Percentiles rank a stretch among this genome's conserved stretches.
These are phyloP conservation scores for Coboldia fuscipes DNA, from an alignment of 1,140 invertebrate species.

Conservation along the genomic window DNA sequence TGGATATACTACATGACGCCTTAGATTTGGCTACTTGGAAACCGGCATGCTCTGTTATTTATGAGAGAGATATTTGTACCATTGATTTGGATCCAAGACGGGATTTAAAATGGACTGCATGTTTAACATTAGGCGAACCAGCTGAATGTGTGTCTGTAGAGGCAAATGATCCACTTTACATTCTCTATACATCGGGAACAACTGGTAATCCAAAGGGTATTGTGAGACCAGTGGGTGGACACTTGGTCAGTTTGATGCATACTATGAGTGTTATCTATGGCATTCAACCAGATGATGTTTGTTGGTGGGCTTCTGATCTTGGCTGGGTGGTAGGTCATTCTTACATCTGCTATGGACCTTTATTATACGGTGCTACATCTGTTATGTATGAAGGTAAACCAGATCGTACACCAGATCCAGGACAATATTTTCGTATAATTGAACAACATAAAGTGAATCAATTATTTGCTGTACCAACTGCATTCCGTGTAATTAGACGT, in stretches of 20 bases:
- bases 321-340: slow-evolving; percentile 88
- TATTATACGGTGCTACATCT: slow-evolving; percentile 59
- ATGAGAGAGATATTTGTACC: slow-evolving; percentile 43
- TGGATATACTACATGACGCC: slow-evolving; percentile 72
- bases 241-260: slow-evolving; percentile 66
- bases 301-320: slow-evolving; percentile 81
- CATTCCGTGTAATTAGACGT: slow-evolving; percentile 59
- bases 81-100: slow-evolving; percentile 32
- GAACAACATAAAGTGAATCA: slow-evolving; percentile 65
- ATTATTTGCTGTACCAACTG: slow-evolving; percentile 78
- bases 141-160: slow-evolving; percentile 67
- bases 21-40: slow-evolving; percentile 44
- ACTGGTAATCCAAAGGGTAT: slow-evolving; percentile 72
- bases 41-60: slow-evolving; percentile 60
- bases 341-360: slow-evolving; percentile 80
- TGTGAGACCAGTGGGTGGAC: slow-evolving; percentile 64
- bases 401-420: slow-evolving; percentile 75
- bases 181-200: slow-evolving; percentile 84
- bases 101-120: slow-evolving; percentile 60
- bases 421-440: slow-evolving; percentile 79
- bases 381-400: slow-evolving; percentile 90
- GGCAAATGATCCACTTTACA: slow-evolving; percentile 75
- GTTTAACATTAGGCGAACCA: slow-evolving; percentile 33
- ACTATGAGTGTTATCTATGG: slow-evolving; percentile 68
- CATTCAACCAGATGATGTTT: slow-evolving; percentile 56